phyloP scores from a whole-genome alignment of 2,888 invertebrate genomes.

The Leucoma salicis region DNA sequence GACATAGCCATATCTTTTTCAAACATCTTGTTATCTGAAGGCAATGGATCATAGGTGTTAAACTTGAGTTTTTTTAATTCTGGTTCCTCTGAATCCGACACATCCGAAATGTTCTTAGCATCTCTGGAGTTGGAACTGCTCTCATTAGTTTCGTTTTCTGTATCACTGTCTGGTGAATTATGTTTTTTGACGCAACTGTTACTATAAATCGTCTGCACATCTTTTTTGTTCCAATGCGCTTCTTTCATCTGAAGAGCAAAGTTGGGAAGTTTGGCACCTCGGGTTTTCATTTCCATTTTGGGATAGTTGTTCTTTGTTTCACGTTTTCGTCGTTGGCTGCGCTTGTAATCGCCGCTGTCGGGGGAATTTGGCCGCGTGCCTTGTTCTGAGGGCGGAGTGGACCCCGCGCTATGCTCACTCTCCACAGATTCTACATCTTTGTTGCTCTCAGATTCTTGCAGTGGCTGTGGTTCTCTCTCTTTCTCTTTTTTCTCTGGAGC shows the following conservation, averaged over 20 bases:
- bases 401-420: slow-evolving; percentile 70
- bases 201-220: slow-evolving; percentile 69
- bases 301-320: slow-evolving; percentile 54
- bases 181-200: slow-evolving; percentile 62
- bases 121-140: slow-evolving; percentile 71
- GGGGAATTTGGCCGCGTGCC: slow-evolving; percentile 71
- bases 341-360: slow-evolving; percentile 54
- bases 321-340: slow-evolving; percentile 47
- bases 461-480: slow-evolving; percentile 63
- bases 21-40: slow-evolving; percentile 71
- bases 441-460: slow-evolving; percentile 74
- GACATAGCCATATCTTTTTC: slow-evolving; percentile 62
- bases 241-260: slow-evolving; percentile 80
- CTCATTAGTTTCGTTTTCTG: slow-evolving; percentile 67
- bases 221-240: slow-evolving; percentile 76
- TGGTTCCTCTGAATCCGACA: slow-evolving; percentile 75
- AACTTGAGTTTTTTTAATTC: slow-evolving; percentile 76
- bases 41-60: slow-evolving; percentile 65
- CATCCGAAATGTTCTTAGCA: slow-evolving; percentile 72
- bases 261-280: slow-evolving; percentile 84
- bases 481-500: slow-evolving; percentile 65
- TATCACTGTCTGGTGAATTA: slow-evolving; percentile 59
- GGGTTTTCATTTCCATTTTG: slow-evolving; percentile 76
- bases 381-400: slow-evolving; percentile 66
- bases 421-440: slow-evolving; percentile 73